phyloP scores from a whole-genome alignment of 1,140 invertebrate genomes.

The Drosophila elegans region DNA sequence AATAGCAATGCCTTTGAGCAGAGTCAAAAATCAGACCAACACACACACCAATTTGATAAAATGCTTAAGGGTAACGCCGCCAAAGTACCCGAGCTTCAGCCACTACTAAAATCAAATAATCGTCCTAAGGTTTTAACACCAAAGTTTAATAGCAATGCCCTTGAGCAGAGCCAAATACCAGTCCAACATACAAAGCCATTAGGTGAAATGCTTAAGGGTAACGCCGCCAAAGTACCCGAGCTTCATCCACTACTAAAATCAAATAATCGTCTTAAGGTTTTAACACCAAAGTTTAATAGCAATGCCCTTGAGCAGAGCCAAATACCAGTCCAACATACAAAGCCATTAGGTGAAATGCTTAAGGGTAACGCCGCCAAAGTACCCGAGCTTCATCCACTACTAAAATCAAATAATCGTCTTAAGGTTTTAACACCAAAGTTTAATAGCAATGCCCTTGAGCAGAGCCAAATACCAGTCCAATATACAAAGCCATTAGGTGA shows the following conservation, averaged over 20 bases:
- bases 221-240: neutral
- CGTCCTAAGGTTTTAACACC: neutral
- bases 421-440: neutral
- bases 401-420: neutral
- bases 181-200: neutral
- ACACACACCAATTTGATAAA: neutral
- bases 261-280: neutral
- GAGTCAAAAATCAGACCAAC: neutral
- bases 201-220: neutral
- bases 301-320: neutral
- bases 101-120: neutral
- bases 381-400: slow-evolving; percentile 4
- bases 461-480: neutral
- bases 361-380: neutral
- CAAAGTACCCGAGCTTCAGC: slow-evolving; percentile 2
- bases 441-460: no score
- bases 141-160: no score
- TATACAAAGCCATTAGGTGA: neutral
- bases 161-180: neutral
- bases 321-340: neutral
- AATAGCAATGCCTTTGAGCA: no score
- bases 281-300: neutral
- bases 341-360: slow-evolving; percentile 3
- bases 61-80: neutral
- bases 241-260: slow-evolving; percentile 3